Evolutionary conservation across 1,140 invertebrate genomes (phyloP).

Genomic region (Camponotus vicinus): DNA sequence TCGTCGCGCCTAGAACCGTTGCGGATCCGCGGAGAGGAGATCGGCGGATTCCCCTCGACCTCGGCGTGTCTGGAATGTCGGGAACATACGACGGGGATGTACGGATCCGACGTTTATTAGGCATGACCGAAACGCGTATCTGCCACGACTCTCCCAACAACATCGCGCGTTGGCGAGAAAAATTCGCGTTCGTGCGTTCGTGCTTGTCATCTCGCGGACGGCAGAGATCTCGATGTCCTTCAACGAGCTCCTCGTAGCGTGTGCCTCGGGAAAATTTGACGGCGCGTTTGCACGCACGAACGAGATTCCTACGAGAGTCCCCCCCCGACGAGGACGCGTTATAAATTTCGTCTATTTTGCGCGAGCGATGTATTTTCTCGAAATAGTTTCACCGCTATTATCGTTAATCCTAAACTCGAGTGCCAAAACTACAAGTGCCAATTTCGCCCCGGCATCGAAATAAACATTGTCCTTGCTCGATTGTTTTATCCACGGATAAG

Average conservation of each 20-base stretch:
- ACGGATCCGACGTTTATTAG: conserved; percentile 68
- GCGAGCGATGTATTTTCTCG: background rate
- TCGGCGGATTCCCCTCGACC: conserved; percentile 56
- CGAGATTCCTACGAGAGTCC: background rate
- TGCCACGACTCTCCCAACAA: background rate
- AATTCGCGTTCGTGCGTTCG: conserved; percentile 12
- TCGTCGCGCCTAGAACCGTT: conserved; percentile 41
- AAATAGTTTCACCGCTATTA: background rate
- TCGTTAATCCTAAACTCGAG: conserved; percentile 9
- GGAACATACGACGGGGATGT: conserved; percentile 53
- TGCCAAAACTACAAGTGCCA: background rate
- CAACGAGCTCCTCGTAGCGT: too few species aligned
- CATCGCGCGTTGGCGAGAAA: conserved; percentile 13
- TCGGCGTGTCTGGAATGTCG: conserved; percentile 44
- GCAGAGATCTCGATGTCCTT: conserved; percentile 11
- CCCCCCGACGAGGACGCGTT: too few species aligned
- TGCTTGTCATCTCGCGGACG: background rate
- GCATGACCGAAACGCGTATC: conserved; percentile 48
- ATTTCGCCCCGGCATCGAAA: background rate
- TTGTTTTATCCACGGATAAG: background rate
- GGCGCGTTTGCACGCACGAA: conserved; percentile 58
- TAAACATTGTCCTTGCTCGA: background rate
- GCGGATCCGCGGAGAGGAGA: conserved; percentile 26
- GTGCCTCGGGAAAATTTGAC: conserved; percentile 57
- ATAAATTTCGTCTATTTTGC: background rate